phyloP scores from a whole-genome alignment of 2,797 vertebrate genomes.

The Argentina silus region DNA sequence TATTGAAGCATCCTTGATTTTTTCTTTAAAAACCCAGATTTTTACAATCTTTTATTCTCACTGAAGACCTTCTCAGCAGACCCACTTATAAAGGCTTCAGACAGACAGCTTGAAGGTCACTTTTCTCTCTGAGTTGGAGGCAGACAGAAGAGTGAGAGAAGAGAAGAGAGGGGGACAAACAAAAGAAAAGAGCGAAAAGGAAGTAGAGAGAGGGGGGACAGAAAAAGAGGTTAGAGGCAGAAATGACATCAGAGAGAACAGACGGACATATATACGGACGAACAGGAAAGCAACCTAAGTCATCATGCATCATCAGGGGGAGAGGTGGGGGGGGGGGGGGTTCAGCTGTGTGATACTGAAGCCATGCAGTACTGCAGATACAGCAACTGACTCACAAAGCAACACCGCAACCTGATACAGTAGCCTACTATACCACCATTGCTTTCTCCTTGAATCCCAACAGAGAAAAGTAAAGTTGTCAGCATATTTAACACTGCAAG shows the following conservation, averaged over 20 bases:
- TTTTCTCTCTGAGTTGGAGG: constrained; percentile 86
- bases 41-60: constrained; percentile 82
- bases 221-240: constrained; percentile 8
- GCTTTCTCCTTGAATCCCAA: constrained; percentile 14
- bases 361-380: constrained; percentile 66
- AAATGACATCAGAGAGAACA: constrained; percentile 5
- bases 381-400: constrained; percentile 1
- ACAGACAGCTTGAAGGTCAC: constrained; percentile 92
- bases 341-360: constrained; percentile 47
- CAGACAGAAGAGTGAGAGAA: constrained; percentile 27
- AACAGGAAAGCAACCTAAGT: constrained; percentile 34
- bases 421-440: constrained; percentile 2
- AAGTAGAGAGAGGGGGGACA: constrained; percentile 19
- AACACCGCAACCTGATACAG: constrained; percentile 23
- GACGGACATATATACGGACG: constrained; percentile 12
- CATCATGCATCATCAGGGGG: constrained; percentile 51
- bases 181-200: neutral
- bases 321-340: constrained; percentile 41
- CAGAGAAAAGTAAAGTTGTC: constrained; percentile 4
- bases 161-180: neutral
- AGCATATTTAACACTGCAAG: neutral
- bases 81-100: constrained; percentile 87
- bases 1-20: constrained; percentile 78
- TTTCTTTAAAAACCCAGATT: constrained; percentile 56
- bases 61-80: constrained; percentile 87